Conservation (phyloP, 92 coral and sea anemone species). For the Blastomussa wellsi region DNA sequence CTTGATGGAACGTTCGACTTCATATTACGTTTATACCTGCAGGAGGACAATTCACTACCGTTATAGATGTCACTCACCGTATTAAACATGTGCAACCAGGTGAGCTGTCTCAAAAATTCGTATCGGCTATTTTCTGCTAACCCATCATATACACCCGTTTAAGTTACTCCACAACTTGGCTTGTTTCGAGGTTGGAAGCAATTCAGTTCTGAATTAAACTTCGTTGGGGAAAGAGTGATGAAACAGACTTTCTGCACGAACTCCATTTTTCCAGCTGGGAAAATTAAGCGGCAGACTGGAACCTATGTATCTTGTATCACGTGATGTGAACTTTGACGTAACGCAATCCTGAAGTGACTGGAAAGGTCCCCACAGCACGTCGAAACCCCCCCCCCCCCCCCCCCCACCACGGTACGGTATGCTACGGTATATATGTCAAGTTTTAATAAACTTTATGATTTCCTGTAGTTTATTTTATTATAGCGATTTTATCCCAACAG, state of each 20-base stretch:
- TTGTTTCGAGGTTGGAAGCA: neutral
- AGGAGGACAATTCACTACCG: neutral
- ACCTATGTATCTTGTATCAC: neutral
- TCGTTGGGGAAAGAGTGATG: neutral
- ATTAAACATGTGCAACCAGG: neutral
- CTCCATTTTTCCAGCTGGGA: conserved; percentile 8
- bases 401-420: too few relatives aligned
- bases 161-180: conserved; percentile 9
- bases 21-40: neutral
- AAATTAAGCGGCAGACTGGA: conserved; percentile 9
- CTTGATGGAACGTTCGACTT: neutral
- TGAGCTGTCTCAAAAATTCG: too few relatives aligned
- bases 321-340: too few relatives aligned
- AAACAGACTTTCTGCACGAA: neutral
- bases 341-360: neutral
- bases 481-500: too few relatives aligned
- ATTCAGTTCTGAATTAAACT: neutral
- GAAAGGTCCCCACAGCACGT: too few relatives aligned
- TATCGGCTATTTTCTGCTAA: too few relatives aligned
- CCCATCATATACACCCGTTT: neutral
- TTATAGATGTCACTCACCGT: too few relatives aligned
- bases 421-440: too few relatives aligned
- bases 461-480: too few relatives aligned
- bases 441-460: too few relatives aligned
- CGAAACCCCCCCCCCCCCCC: too few relatives aligned